phyloP scores from a whole-genome alignment of 2,113 vertebrate species.

The Elephantulus edwardii region DNA sequence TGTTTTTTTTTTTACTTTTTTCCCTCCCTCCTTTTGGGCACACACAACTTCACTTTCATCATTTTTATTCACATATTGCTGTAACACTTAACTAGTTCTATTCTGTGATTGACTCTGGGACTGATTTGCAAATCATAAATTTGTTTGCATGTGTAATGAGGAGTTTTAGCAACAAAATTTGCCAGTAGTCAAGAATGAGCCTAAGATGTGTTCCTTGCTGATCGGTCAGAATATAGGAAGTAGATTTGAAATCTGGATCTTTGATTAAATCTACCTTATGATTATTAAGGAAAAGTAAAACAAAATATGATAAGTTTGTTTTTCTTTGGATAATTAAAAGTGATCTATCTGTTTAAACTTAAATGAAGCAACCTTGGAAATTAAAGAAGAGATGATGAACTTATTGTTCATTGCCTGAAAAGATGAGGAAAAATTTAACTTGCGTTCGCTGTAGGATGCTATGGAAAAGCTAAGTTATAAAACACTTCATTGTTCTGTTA shows the following conservation, averaged over 20 bases:
- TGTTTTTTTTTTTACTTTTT: not conserved
- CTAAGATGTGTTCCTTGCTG: not conserved
- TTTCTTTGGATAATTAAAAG: not conserved
- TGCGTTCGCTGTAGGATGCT: not conserved
- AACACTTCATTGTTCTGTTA: not conserved
- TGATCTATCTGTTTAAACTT: not conserved
- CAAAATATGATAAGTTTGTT: constrained; percentile 19
- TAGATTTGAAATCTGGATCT: constrained; percentile 2
- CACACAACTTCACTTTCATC: not conserved
- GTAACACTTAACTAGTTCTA: not conserved
- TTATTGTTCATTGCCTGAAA: constrained; percentile 27
- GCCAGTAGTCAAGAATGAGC: constrained; percentile 2
- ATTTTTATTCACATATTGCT: constrained; percentile 27
- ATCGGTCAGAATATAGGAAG: not conserved
- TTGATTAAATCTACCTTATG: not conserved
- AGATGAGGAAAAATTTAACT: not conserved
- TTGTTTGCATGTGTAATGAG: not conserved
- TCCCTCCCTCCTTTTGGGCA: not conserved
- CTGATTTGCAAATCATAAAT: not conserved
- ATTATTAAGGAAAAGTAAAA: constrained; percentile 19
- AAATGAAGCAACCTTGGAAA: not conserved
- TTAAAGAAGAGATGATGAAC: not conserved
- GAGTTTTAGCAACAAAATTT: not conserved
- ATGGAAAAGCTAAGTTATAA: constrained; percentile 10
- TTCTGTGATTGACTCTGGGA: not conserved